These are phyloP conservation scores for Lithodes maja DNA, from an alignment of 2,888 invertebrate genomes.

Conservation along the genomic window DNA sequence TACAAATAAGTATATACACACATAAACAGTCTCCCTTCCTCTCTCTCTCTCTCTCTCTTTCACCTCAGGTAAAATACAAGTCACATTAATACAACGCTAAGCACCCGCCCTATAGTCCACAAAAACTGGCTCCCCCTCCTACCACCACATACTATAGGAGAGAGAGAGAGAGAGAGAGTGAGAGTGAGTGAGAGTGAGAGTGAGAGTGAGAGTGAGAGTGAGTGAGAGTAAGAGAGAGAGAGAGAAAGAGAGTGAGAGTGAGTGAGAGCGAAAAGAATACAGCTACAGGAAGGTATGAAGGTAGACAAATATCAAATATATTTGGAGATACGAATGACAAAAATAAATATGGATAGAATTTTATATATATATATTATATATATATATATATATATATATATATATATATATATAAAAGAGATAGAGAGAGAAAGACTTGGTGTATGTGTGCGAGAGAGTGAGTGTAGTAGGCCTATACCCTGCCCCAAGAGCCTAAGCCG, in stretches of 20 bases:
- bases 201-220: no score
- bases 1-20: neutral
- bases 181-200: neutral
- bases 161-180: neutral
- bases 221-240: no score
- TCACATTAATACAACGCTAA: constrained; percentile 29
- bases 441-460: no score
- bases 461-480: no score
- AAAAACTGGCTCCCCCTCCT: constrained; percentile 18
- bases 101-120: neutral
- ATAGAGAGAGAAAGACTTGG: no score
- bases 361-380: no score
- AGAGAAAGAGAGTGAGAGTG: neutral
- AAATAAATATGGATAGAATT: no score
- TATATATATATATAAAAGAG: no score
- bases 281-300: neutral
- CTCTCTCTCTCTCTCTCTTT: neutral
- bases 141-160: neutral
- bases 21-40: neutral
- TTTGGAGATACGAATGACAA: no score
- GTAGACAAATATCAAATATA: neutral
- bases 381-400: no score
- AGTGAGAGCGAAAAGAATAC: neutral
- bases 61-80: constrained; percentile 22
- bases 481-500: no score